phyloP scores from a whole-genome alignment of 2,113 vertebrate genomes.

The Cynoglossus semilaevis region DNA sequence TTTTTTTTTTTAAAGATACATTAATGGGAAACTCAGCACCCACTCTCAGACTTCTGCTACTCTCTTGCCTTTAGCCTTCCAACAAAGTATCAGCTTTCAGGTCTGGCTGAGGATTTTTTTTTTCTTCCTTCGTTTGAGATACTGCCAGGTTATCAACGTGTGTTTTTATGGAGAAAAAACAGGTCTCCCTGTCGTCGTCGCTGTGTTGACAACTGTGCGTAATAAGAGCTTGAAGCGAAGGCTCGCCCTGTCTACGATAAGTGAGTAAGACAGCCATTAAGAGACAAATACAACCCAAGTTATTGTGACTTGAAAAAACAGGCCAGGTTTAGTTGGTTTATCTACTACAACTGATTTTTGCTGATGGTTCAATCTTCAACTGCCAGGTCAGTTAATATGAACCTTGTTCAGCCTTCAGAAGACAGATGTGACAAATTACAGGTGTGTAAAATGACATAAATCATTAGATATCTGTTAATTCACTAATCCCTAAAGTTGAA shows the following conservation, averaged over 20 bases:
- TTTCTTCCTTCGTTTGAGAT: background rate
- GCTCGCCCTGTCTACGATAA: constrained; percentile 12
- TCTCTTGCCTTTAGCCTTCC: background rate
- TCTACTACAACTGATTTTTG: background rate
- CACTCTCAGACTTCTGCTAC: constrained; percentile 1
- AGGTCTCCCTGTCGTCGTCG: constrained; percentile 6
- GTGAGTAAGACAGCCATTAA: constrained; percentile 1
- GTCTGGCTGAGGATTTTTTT: background rate
- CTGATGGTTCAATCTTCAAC: too few relatives aligned
- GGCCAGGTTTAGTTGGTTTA: constrained; percentile 4
- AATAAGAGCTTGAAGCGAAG: constrained; percentile 21
- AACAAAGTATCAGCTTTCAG: constrained; percentile 19
- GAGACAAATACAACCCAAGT: too few relatives aligned
- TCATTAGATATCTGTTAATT: too few relatives aligned
- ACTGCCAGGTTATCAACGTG: constrained; percentile 33
- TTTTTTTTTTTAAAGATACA: too few relatives aligned
- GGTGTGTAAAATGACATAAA: too few relatives aligned
- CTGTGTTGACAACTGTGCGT: constrained; percentile 25
- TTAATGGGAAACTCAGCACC: too few relatives aligned
- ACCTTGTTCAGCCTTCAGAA: too few relatives aligned
- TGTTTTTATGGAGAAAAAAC: constrained; percentile 14
- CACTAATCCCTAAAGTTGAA: too few relatives aligned
- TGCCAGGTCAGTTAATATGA: too few relatives aligned
- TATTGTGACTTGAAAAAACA: too few relatives aligned
- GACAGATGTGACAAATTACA: too few relatives aligned